Percentiles rank a stretch among this genome's conserved stretches.
Conservation (phyloP, 2,888 invertebrate genomes). For the Nycteola revayana region DNA sequence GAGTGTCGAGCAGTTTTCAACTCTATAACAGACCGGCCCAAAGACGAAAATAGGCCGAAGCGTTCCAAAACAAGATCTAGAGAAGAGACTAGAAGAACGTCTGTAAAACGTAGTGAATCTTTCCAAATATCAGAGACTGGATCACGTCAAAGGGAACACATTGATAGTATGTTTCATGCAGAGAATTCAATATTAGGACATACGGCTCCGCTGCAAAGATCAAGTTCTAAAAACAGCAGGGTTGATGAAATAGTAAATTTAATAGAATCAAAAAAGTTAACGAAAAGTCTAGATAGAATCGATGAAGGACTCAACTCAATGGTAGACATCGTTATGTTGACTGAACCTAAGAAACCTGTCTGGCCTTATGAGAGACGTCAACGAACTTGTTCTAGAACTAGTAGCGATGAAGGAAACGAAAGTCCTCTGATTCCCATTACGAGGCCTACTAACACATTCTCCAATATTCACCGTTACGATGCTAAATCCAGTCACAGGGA, state of each 20-base stretch:
- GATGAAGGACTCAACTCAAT: constrained; percentile 87
- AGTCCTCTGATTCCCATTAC: constrained; percentile 61
- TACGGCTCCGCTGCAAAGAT: constrained; percentile 42
- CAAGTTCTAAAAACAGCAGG: constrained; percentile 62
- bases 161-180: constrained; percentile 83
- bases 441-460: constrained; percentile 52
- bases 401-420: constrained; percentile 64
- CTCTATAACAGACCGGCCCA: constrained; percentile 78
- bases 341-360: constrained; percentile 70
- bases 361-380: constrained; percentile 72
- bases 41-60: constrained; percentile 53
- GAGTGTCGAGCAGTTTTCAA: constrained; percentile 83
- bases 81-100: constrained; percentile 58
- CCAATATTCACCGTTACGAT: constrained; percentile 46
- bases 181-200: constrained; percentile 58
- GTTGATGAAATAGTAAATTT: constrained; percentile 78
- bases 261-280: constrained; percentile 83
- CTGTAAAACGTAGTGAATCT: constrained; percentile 74
- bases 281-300: constrained; percentile 90
- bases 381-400: constrained; percentile 64
- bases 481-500: constrained; percentile 51
- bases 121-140: constrained; percentile 73
- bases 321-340: constrained; percentile 86
- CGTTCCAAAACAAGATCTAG: constrained; percentile 63
- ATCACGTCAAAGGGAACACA: constrained; percentile 72